phyloP scores from a whole-genome alignment of 2,797 vertebrate species.

The Bradypus variegatus region DNA sequence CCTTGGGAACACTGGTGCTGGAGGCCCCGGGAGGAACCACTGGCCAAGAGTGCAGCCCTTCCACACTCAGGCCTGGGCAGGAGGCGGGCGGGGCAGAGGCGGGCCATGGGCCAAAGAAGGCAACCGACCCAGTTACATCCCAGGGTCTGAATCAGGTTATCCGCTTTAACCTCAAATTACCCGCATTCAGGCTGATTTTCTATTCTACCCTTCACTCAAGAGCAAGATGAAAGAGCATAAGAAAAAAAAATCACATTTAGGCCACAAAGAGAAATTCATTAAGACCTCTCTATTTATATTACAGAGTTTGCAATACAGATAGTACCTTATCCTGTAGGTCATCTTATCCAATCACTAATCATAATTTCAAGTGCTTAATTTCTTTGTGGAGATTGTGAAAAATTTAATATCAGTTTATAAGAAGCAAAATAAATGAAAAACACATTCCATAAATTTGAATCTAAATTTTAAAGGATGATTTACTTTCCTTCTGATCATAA shows the following conservation, averaged over 20 bases:
- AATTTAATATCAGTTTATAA: not conserved
- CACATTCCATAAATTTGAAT: constrained; percentile 12
- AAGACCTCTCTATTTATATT: not conserved
- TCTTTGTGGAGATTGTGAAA: not conserved
- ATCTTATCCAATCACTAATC: not conserved
- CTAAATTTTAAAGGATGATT: constrained; percentile 1
- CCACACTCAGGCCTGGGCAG: not conserved
- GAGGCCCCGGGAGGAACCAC: not conserved
- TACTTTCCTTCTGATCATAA: not conserved
- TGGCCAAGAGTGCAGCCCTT: not conserved
- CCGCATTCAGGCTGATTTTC: not conserved
- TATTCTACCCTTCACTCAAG: not conserved
- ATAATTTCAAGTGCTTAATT: not conserved
- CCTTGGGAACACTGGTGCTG: not conserved
- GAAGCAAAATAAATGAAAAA: not conserved
- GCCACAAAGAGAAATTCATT: not conserved
- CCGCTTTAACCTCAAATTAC: not conserved
- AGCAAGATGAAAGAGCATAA: not conserved
- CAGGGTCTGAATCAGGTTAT: not conserved
- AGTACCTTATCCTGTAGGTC: not conserved
- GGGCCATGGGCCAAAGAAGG: not conserved
- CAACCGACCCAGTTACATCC: too few species aligned
- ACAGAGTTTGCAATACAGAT: not conserved
- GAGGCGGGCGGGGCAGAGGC: too few species aligned
- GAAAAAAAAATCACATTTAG: not conserved